phyloP scores from a whole-genome alignment of 1,140 invertebrate genomes.

The Caerostris darwini region DNA sequence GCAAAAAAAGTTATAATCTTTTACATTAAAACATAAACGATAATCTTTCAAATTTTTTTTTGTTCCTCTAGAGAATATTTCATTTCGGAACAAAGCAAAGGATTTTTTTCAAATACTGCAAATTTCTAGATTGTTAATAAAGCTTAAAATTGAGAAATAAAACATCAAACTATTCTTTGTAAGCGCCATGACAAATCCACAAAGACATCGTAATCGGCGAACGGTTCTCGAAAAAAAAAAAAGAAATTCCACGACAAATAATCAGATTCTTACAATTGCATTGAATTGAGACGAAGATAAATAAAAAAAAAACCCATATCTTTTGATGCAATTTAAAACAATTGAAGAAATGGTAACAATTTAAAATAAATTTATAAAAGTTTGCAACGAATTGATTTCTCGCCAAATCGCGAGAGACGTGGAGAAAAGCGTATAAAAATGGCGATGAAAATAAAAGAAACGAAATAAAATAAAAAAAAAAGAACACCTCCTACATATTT shows the following conservation, averaged over 20 bases:
- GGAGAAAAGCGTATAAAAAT: slow-evolving; percentile 13
- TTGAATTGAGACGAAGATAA: background rate
- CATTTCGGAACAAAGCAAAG: too few species aligned
- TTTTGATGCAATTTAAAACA: slow-evolving; percentile 39
- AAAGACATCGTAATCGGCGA: background rate
- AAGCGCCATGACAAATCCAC: background rate
- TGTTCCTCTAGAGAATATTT: too few species aligned
- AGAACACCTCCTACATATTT: background rate
- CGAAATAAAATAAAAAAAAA: background rate
- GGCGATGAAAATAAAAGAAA: background rate
- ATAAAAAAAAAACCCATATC: background rate
- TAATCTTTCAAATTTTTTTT: too few species aligned
- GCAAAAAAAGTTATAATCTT: too few species aligned
- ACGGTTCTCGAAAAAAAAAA: background rate
- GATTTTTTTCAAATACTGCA: too few species aligned
- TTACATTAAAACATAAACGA: too few species aligned
- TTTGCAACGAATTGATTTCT: background rate
- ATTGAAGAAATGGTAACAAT: slow-evolving; percentile 7
- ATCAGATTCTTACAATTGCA: background rate
- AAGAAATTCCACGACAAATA: background rate
- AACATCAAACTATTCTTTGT: too few species aligned
- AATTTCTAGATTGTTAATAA: too few species aligned
- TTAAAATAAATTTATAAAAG: slow-evolving; percentile 52
- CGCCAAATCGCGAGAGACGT: background rate
- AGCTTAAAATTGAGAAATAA: too few species aligned